phyloP scores from a whole-genome alignment of 92 coral and sea anemone species.

The Phenganax stokvisi region DNA sequence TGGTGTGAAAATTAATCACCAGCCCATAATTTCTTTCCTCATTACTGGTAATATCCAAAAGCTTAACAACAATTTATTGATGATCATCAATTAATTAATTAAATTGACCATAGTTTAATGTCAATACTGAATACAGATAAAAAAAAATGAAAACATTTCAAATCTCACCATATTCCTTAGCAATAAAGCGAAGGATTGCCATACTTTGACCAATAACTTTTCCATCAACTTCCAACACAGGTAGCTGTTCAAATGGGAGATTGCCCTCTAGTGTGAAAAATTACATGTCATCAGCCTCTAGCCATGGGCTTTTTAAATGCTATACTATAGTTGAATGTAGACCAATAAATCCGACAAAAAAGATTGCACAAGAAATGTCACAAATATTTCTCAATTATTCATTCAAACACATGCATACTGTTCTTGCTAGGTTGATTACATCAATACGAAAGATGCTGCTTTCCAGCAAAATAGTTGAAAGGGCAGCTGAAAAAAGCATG shows the following conservation, averaged over 20 bases:
- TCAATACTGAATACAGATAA: neutral
- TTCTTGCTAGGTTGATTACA: no score
- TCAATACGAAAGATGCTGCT: no score
- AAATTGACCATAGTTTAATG: neutral
- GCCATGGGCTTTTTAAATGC: neutral
- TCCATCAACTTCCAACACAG: slow-evolving; percentile 50
- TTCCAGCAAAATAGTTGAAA: no score
- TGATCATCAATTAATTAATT: neutral
- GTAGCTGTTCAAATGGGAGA: slow-evolving; percentile 46
- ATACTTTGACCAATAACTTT: slow-evolving; percentile 35
- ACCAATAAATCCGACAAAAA: neutral
- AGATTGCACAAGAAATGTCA: no score
- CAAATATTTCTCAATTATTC: no score
- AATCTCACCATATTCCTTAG: slow-evolving; percentile 41
- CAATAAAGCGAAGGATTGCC: slow-evolving; percentile 42
- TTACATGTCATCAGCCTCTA: neutral
- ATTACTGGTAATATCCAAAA: neutral
- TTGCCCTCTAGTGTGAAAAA: slow-evolving; percentile 35
- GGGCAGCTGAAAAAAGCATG: no score
- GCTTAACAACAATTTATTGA: neutral
- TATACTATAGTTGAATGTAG: neutral
- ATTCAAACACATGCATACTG: no score
- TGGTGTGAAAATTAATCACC: neutral
- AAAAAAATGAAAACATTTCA: neutral
- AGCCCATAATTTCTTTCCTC: neutral